Evolutionary conservation across 2,888 invertebrate species (phyloP).

Genomic region (Erebia aethiops): DNA sequence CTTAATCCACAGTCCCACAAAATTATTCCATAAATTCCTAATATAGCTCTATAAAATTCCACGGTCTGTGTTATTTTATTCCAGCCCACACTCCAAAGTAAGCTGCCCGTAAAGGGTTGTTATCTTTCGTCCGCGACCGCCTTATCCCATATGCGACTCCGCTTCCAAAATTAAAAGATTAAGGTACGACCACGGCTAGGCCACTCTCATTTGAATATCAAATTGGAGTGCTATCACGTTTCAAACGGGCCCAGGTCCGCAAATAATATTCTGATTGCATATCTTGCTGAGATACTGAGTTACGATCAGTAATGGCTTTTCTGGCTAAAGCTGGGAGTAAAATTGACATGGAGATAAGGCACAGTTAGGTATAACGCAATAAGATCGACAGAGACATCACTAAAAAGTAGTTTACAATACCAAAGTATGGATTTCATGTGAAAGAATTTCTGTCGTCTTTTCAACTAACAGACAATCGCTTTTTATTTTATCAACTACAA

Average conservation of each 20-base stretch:
- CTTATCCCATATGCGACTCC: constrained; percentile 41
- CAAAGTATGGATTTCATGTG: too few relatives aligned
- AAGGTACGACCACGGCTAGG: constrained; percentile 50
- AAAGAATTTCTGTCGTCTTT: too few relatives aligned
- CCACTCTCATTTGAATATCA: constrained; percentile 58
- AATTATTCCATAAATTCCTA: constrained; percentile 4
- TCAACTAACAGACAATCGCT: too few relatives aligned
- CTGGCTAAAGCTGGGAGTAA: not conserved
- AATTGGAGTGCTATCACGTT: constrained; percentile 54
- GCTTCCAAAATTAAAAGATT: constrained; percentile 68
- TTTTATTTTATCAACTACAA: too few relatives aligned
- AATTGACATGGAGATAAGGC: not conserved
- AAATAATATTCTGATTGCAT: constrained; percentile 34
- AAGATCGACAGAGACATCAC: too few relatives aligned
- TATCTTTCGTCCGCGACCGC: constrained; percentile 50
- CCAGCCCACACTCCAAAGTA: constrained; percentile 41
- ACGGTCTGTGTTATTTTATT: constrained; percentile 51
- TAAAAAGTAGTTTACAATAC: too few relatives aligned
- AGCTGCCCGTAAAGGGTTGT: constrained; percentile 47
- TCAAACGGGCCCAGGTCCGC: constrained; percentile 33
- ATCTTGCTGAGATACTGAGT: constrained; percentile 17
- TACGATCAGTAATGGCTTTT: constrained; percentile 18
- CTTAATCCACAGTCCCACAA: not conserved
- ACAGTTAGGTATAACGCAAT: not conserved
- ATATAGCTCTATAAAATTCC: not conserved